These are phyloP conservation scores for Heliconius congener DNA, from an alignment of 1,140 invertebrate species.

Conservation along the genomic window DNA sequence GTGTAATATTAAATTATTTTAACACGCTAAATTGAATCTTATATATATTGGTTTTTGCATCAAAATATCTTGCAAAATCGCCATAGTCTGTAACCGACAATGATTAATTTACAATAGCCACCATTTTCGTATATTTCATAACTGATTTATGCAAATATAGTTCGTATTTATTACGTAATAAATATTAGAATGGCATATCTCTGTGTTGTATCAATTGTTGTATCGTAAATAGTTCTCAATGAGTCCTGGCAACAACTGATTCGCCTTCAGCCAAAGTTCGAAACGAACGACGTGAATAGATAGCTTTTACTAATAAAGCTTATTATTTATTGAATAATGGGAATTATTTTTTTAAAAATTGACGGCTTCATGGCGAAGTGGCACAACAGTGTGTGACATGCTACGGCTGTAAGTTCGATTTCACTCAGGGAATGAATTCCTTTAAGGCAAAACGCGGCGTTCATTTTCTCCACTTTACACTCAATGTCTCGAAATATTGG, in stretches of 20 bases:
- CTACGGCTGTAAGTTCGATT: no score
- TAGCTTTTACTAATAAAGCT: constrained; percentile 5
- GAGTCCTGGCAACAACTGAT: constrained; percentile 4
- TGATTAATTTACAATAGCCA: constrained; percentile 39
- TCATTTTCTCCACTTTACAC: no score
- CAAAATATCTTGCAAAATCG: not conserved
- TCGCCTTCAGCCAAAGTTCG: constrained; percentile 6
- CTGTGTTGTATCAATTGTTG: not conserved
- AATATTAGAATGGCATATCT: not conserved
- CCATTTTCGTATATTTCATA: constrained; percentile 13
- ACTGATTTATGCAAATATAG: constrained; percentile 4
- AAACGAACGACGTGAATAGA: not conserved
- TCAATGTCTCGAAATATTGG: no score
- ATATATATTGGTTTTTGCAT: not conserved
- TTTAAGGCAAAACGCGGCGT: no score
- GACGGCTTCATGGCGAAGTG: no score
- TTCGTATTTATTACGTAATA: not conserved
- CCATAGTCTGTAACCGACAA: not conserved
- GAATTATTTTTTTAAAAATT: not conserved
- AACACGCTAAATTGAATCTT: not conserved
- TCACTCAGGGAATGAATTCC: not conserved
- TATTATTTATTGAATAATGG: not conserved
- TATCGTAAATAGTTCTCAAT: constrained; percentile 3
- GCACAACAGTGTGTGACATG: no score
- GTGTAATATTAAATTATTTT: not conserved